Evolutionary conservation across 2,797 vertebrate species (phyloP), one percentile per base, ranked within the genome.

Genomic region (Varecia variegata): DNA sequence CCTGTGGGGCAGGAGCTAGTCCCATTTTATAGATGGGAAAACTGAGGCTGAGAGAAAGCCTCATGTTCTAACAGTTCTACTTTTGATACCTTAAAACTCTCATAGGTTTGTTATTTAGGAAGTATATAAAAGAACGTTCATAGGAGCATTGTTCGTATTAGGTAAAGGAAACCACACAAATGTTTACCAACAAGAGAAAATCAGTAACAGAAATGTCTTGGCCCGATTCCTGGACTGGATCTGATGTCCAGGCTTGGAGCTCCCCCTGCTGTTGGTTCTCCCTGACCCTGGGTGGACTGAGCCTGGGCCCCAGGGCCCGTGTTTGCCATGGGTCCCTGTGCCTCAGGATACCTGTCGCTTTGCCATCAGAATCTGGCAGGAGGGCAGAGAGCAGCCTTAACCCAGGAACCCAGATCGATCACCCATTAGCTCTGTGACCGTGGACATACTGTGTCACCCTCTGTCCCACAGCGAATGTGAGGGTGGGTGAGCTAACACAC

Each of bases 191-290:
- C 2, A 15, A 81, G 23, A 54, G 21, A 45, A 17, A 52, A 21
- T 3, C 45, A 8, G 38, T 56, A 38, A 82, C 35, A 65, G 17
- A 23, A 60, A 4, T 0, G 30, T 14, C 52, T 11, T 45, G 67
- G 74, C 47, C 68, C 1, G 12, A 4, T 20, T n/a, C 71, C 50
- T 17, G 47, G 30, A 25, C 71, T 50, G 43, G 35, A 6, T 50
- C 54, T 38, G 0, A 21, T 65, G 13, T 50, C 30, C 7, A 27
- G 76, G 82, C 92, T 52, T 62, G 18, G 96, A 93, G 96, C 95
- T 15, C 97, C 97, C 96, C 83, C 97, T 97, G 95, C 97, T 88
- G 96, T 92, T 58, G 47, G 3, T 74, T 15, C 40, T 77, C 21
- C 15, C 40, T 2, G 20, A 23, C 43, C 35, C 40, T 45, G 52